Evolutionary conservation across 2,113 vertebrate genomes (phyloP).

Genomic region (Ellobius talpinus): DNA sequence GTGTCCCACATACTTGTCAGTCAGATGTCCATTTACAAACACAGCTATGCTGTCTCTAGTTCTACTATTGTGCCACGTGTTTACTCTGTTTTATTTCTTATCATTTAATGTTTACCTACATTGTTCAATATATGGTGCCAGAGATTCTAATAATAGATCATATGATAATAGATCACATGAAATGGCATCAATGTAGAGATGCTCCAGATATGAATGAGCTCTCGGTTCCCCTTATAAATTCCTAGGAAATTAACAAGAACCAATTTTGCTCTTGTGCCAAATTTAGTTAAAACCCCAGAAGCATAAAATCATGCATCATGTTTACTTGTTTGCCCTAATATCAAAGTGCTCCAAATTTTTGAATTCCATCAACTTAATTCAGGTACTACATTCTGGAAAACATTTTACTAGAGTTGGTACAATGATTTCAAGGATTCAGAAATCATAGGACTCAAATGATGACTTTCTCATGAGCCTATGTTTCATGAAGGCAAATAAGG

Average conservation of each 20-base stretch:
- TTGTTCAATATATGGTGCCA: background rate
- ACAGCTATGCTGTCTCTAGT: background rate
- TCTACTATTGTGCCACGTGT: background rate
- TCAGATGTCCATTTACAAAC: background rate
- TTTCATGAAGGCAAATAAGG: background rate
- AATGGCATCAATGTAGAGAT: background rate
- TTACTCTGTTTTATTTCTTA: background rate
- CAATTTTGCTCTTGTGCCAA: background rate
- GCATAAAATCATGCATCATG: background rate
- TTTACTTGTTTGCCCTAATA: background rate
- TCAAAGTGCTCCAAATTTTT: background rate
- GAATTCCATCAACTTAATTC: background rate
- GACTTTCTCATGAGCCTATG: background rate
- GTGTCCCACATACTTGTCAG: background rate
- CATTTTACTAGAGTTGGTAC: background rate
- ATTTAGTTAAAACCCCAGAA: background rate
- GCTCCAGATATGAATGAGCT: background rate
- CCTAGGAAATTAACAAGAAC: background rate
- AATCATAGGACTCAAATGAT: background rate
- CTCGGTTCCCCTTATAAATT: background rate
- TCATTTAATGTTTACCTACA: background rate
- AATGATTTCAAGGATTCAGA: constrained; percentile 4
- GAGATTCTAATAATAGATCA: background rate
- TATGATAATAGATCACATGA: background rate
- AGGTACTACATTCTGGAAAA: background rate